These are phyloP conservation scores for Heteropelma amictum DNA, from an alignment of 2,888 invertebrate genomes.

Conservation along the genomic window DNA sequence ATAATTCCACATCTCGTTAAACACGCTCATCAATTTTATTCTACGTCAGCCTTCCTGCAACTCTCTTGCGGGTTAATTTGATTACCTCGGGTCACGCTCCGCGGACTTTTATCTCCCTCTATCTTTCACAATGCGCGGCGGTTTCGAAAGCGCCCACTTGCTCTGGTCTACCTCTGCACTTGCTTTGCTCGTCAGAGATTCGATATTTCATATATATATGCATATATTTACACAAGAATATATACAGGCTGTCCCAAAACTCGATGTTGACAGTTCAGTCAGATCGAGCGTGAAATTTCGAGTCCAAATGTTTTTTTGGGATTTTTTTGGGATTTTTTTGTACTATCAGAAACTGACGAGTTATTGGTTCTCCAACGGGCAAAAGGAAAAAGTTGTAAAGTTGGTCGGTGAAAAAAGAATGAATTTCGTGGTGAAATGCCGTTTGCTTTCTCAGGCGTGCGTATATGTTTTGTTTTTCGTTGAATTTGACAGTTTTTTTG, in stretches of 20 bases:
- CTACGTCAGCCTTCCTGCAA: constrained; percentile 62
- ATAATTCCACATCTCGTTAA: constrained; percentile 66
- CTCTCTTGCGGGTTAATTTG: constrained; percentile 57
- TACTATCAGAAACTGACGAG: neutral
- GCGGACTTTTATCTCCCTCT: constrained; percentile 51
- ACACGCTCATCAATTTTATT: constrained; percentile 64
- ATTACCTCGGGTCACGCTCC: constrained; percentile 60
- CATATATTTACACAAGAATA: neutral
- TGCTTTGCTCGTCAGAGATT: constrained; percentile 52
- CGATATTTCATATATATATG: constrained; percentile 7
- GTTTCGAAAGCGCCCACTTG: constrained; percentile 17
- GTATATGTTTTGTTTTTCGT: too few relatives aligned
- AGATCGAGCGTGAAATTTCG: too few relatives aligned
- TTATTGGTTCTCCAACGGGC: too few relatives aligned
- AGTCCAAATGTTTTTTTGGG: too few relatives aligned
- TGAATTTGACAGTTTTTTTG: too few relatives aligned
- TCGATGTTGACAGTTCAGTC: too few relatives aligned
- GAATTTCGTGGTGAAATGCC: too few relatives aligned
- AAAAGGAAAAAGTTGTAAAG: too few relatives aligned
- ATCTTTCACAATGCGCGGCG: constrained; percentile 6
- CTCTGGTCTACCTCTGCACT: constrained; percentile 34
- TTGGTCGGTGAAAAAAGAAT: too few relatives aligned
- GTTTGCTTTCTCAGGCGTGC: too few relatives aligned
- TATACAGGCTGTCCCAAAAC: neutral
- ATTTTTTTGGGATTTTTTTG: neutral